A percentile compares a stretch with the other conserved stretches of the same genome.
phyloP scores from a whole-genome alignment of 2,888 invertebrate genomes.

The Cataglyphis cursor region DNA sequence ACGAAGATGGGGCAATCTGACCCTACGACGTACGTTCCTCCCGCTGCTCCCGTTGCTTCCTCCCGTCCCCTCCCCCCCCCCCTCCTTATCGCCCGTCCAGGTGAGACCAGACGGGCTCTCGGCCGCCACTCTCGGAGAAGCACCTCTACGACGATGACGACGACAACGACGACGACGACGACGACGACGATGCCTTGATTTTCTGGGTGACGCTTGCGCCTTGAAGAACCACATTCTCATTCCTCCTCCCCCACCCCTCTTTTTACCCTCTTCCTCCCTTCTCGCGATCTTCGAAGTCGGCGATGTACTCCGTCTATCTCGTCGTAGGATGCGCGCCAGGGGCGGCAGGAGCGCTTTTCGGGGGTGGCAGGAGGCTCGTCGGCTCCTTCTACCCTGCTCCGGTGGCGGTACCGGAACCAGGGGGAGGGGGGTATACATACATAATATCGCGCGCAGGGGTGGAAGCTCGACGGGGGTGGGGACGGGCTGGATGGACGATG shows the following conservation, averaged over 20 bases:
- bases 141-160: slow-evolving; percentile 36
- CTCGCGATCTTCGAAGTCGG: neutral
- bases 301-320: slow-evolving; percentile 14
- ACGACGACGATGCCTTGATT: slow-evolving; percentile 69
- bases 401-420: slow-evolving; percentile 1
- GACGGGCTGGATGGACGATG: slow-evolving; percentile 62
- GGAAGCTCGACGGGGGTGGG: slow-evolving; percentile 65
- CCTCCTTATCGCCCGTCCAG: slow-evolving; percentile 1
- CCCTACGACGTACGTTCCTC: slow-evolving; percentile 73
- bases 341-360: slow-evolving; percentile 68
- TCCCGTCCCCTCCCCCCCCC: slow-evolving; percentile 47
- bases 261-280: neutral
- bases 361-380: slow-evolving; percentile 52
- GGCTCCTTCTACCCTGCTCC: neutral
- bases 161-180: slow-evolving; percentile 20
- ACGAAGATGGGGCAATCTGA: slow-evolving; percentile 80
- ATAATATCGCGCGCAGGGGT: slow-evolving; percentile 55
- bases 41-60: neutral
- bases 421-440: slow-evolving; percentile 9
- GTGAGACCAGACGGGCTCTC: slow-evolving; percentile 24
- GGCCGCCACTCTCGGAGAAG: slow-evolving; percentile 40
- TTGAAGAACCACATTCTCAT: slow-evolving; percentile 50
- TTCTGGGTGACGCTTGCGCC: slow-evolving; percentile 83
- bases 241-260: neutral
- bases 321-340: slow-evolving; percentile 73